Conservation (phyloP, 1,140 invertebrate species). For the Zaprionus capensis region DNA sequence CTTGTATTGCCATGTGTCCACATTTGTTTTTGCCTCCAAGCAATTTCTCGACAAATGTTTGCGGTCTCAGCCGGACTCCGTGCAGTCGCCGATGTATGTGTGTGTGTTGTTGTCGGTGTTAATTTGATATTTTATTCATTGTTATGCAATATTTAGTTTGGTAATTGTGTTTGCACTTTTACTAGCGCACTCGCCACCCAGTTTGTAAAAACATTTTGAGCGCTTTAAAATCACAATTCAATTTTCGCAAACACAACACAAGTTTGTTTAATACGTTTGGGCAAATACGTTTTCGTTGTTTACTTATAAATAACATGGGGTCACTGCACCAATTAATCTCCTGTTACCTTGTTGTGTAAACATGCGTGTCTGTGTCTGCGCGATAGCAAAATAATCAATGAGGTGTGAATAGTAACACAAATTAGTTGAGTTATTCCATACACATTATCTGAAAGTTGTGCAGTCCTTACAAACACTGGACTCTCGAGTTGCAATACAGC, state of each 20-base stretch:
- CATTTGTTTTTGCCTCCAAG: conserved; percentile 54
- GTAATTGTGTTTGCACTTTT: conserved; percentile 71
- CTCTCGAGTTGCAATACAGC: no score
- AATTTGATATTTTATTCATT: conserved; percentile 83
- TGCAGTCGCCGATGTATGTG: conserved; percentile 5
- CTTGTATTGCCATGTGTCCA: conserved; percentile 58
- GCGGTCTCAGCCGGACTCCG: conserved; percentile 21
- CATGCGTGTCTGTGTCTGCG: neutral
- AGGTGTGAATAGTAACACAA: neutral
- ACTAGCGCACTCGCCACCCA: neutral
- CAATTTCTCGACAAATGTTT: conserved; percentile 50
- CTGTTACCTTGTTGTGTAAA: neutral
- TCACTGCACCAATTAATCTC: conserved; percentile 22
- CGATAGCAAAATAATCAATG: neutral
- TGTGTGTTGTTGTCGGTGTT: conserved; percentile 58
- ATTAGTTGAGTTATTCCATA: neutral
- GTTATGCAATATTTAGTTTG: conserved; percentile 74
- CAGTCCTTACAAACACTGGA: no score
- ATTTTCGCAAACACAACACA: conserved; percentile 1
- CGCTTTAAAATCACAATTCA: conserved; percentile 62
- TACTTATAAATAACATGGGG: neutral
- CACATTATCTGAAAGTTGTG: neutral
- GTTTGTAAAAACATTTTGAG: conserved; percentile 30
- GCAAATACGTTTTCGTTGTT: neutral
- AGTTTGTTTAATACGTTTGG: neutral